Evolutionary conservation across 2,888 invertebrate species (phyloP).

Genomic region (Pycnomerus fuliginosus): DNA sequence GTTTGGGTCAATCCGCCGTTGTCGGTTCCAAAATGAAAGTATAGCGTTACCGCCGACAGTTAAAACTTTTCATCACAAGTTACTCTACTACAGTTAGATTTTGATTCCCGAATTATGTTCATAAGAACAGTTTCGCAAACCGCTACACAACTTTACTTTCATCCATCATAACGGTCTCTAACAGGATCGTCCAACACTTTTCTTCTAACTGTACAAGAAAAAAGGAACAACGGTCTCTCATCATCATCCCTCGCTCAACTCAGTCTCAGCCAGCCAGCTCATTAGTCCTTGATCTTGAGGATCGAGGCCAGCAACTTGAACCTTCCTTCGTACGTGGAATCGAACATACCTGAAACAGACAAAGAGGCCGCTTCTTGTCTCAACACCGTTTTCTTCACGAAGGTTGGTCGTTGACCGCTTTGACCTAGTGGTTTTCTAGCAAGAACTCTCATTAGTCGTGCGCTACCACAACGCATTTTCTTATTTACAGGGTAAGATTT

Average conservation of each 20-base stretch:
- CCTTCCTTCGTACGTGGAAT: slow-evolving; percentile 8
- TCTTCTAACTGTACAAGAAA: slow-evolving; percentile 31
- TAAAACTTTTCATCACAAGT: too few relatives aligned
- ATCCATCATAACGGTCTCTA: slow-evolving; percentile 32
- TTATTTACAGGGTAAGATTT: too few relatives aligned
- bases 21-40: too few relatives aligned
- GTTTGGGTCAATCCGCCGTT: too few relatives aligned
- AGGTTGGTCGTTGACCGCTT: slow-evolving; percentile 47
- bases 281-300: slow-evolving; percentile 12
- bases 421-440: slow-evolving; percentile 45
- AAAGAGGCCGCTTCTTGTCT: slow-evolving; percentile 9
- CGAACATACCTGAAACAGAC: slow-evolving; percentile 1
- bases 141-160: slow-evolving; percentile 39
- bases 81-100: too few relatives aligned
- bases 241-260: too few relatives aligned
- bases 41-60: too few relatives aligned
- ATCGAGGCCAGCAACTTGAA: slow-evolving; percentile 20
- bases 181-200: slow-evolving; percentile 38
- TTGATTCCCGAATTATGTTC: too few relatives aligned
- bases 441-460: too few relatives aligned
- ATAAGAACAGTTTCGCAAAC: too few relatives aligned
- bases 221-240: not conserved
- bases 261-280: not conserved
- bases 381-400: slow-evolving; percentile 31
- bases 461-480: too few relatives aligned